phyloP scores from a whole-genome alignment of 1,140 invertebrate genomes.

The Danaus plexippus region DNA sequence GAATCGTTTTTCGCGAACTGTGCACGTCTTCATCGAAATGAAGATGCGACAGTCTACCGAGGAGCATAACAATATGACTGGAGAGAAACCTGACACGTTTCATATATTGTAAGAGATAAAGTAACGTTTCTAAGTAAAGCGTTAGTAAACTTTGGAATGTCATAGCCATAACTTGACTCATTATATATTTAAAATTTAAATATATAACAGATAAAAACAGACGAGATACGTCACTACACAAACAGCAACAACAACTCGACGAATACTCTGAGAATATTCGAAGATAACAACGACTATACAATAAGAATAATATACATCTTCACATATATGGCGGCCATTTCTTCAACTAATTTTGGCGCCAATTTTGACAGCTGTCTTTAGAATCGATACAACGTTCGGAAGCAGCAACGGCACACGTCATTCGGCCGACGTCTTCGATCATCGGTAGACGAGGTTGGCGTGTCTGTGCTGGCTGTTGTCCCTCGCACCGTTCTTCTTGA shows the following conservation, averaged over 20 bases:
- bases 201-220: slow-evolving; percentile 32
- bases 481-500: slow-evolving; percentile 41
- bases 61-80: slow-evolving; percentile 4
- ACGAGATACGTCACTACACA: not conserved
- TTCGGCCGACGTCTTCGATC: slow-evolving; percentile 5
- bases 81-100: no score
- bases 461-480: slow-evolving; percentile 39
- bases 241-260: not conserved
- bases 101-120: no score
- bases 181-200: slow-evolving; percentile 52
- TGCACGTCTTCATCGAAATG: slow-evolving; percentile 49
- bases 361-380: no score
- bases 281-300: not conserved
- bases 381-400: no score
- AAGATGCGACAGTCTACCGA: slow-evolving; percentile 50
- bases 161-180: slow-evolving; percentile 51
- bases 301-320: no score
- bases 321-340: no score
- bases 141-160: slow-evolving; percentile 43
- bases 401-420: not conserved
- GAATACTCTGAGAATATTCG: no score
- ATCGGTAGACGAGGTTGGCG: slow-evolving; percentile 63
- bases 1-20: slow-evolving; percentile 35
- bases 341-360: no score
- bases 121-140: not conserved